Percentiles rank a stretch among this genome's conserved stretches.
phyloP scores from a whole-genome alignment of 2,888 invertebrate genomes.

The Clunio marinus region DNA sequence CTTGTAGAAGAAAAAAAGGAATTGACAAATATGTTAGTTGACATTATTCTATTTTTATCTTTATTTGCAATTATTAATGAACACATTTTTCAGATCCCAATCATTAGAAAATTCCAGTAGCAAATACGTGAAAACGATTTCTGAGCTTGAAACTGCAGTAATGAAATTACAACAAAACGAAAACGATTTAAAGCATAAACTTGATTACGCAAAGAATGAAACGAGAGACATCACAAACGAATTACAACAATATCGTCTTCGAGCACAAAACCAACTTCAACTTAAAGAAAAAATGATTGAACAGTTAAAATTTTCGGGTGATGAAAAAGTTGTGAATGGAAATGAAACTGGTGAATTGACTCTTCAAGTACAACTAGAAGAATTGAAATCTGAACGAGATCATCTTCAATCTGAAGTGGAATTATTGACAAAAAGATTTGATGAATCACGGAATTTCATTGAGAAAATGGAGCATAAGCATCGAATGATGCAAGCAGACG shows the following conservation, averaged over 20 bases:
- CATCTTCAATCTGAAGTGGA: conserved; percentile 44
- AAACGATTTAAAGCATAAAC: conserved; percentile 52
- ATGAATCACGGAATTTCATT: conserved; percentile 40
- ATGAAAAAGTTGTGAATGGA: conserved; percentile 41
- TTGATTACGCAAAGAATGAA: conserved; percentile 53
- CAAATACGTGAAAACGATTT: conserved; percentile 48
- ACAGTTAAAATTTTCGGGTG: conserved; percentile 54
- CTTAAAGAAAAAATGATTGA: conserved; percentile 71
- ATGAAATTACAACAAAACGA: conserved; percentile 52
- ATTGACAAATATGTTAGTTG: conserved; percentile 40
- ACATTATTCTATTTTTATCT: neutral
- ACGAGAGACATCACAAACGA: conserved; percentile 54
- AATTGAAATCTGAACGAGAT: conserved; percentile 51
- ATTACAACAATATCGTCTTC: conserved; percentile 70
- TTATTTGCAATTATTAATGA: neutral
- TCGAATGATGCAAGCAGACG: conserved; percentile 16
- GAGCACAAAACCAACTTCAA: conserved; percentile 70
- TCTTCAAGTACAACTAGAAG: conserved; percentile 59
- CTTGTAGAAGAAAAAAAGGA: conserved; percentile 45
- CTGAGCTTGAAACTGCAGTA: conserved; percentile 48
- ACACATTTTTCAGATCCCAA: conserved; percentile 5
- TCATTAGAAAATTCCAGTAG: conserved; percentile 42
- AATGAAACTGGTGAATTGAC: conserved; percentile 46
- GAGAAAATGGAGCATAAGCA: conserved; percentile 37
- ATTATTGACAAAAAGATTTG: conserved; percentile 43